Evolutionary conservation across 2,888 invertebrate species (phyloP).

Genomic region (Acronicta alni): DNA sequence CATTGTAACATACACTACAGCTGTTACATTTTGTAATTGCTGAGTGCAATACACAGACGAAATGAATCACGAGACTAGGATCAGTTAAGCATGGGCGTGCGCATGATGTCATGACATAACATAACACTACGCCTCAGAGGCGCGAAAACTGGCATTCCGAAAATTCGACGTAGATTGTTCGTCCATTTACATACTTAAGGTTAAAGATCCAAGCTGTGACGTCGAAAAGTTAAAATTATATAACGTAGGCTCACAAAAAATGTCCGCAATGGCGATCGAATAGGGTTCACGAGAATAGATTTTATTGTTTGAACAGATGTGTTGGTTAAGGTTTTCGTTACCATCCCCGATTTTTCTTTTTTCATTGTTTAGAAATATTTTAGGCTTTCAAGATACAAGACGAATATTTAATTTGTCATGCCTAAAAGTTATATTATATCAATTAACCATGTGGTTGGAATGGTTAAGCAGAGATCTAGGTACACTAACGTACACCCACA

Average conservation of each 20-base stretch:
- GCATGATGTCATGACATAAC: conserved; percentile 56
- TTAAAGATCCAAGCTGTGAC: conserved; percentile 22
- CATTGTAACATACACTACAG: conserved; percentile 48
- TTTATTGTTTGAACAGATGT: conserved; percentile 42
- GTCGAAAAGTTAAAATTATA: conserved; percentile 24
- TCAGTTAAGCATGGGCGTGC: conserved; percentile 59
- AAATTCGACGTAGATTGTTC: conserved; percentile 36
- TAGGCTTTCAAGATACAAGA: too few species aligned
- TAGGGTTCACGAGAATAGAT: conserved; percentile 28
- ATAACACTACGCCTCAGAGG: conserved; percentile 25
- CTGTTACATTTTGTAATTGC: conserved; percentile 45
- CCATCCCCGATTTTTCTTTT: background rate
- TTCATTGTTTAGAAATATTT: too few species aligned
- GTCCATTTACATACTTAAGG: conserved; percentile 33
- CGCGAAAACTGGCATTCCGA: conserved; percentile 27
- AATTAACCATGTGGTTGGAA: too few species aligned
- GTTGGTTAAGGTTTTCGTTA: conserved; percentile 11
- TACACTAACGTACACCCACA: too few species aligned
- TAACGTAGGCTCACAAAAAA: conserved; percentile 25
- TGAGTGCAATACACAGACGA: conserved; percentile 38
- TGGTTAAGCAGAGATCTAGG: too few species aligned
- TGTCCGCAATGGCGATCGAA: conserved; percentile 18
- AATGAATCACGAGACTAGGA: conserved; percentile 59
- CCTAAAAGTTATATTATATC: too few species aligned
- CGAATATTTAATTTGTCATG: too few species aligned